Evolutionary conservation across 2,113 vertebrate genomes (phyloP).

Genomic region (Gallinago media): DNA sequence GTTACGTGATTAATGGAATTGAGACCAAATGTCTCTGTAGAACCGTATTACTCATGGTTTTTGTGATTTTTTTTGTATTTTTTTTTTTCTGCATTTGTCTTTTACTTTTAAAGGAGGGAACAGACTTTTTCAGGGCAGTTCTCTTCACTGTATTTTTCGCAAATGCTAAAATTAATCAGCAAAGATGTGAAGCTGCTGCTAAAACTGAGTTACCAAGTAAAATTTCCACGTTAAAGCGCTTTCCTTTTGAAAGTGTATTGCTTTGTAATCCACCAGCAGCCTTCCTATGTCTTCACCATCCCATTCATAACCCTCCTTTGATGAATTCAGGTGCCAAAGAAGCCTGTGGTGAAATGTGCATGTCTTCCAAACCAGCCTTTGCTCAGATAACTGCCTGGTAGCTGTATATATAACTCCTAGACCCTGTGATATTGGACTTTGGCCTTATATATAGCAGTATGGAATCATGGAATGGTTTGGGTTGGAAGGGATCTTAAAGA

Average conservation of each 20-base stretch:
- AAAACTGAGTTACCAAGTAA: neutral
- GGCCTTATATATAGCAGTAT: neutral
- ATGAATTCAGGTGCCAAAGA: neutral
- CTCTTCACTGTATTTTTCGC: neutral
- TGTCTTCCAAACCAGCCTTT: neutral
- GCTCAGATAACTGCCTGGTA: neutral
- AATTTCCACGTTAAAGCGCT: neutral
- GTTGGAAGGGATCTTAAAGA: too few species aligned
- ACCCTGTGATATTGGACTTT: neutral
- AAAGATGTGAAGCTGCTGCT: neutral
- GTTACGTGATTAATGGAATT: neutral
- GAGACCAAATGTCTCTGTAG: neutral
- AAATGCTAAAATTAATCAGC: neutral
- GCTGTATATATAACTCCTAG: accelerated
- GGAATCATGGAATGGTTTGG: neutral
- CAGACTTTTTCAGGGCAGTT: neutral
- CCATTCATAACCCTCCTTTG: neutral
- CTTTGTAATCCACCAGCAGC: neutral
- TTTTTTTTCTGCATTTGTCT: neutral
- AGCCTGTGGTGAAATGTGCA: neutral
- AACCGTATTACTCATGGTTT: neutral
- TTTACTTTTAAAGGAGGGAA: neutral
- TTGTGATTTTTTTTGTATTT: neutral
- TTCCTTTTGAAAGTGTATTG: neutral
- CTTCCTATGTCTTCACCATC: neutral